phyloP scores from a whole-genome alignment of 2,797 vertebrate genomes.

The Helarctos malayanus region DNA sequence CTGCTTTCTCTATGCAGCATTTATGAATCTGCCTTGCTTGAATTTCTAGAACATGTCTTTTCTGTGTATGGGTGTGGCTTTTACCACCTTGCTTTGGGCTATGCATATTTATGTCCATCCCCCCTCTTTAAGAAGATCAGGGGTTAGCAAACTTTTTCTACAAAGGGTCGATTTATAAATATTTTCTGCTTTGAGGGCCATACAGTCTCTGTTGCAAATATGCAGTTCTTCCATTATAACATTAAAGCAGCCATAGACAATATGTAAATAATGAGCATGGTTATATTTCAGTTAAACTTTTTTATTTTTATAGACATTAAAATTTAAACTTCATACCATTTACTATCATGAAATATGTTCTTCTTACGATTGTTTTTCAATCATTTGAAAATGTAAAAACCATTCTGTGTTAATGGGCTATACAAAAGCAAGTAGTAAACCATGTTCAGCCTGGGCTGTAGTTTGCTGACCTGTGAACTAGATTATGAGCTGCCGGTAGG shows the following conservation, averaged over 20 bases:
- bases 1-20: not conserved
- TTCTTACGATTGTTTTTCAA: not conserved
- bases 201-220: not conserved
- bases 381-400: not conserved
- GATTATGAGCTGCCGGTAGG: not conserved
- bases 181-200: not conserved
- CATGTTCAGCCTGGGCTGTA: not conserved
- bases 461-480: not conserved
- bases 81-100: not conserved
- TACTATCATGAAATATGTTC: not conserved
- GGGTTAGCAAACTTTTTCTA: not conserved
- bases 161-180: not conserved
- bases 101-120: not conserved
- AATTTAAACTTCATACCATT: not conserved
- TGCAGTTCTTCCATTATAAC: not conserved
- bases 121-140: not conserved
- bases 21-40: not conserved
- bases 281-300: not conserved
- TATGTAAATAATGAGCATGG: not conserved
- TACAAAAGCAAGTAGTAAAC: not conserved
- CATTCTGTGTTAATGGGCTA: not conserved
- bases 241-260: not conserved
- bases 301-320: not conserved
- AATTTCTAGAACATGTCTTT: not conserved
- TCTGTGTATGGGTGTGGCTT: not conserved